phyloP scores from a whole-genome alignment of 1,140 invertebrate species.

The Camponotus floridanus region DNA sequence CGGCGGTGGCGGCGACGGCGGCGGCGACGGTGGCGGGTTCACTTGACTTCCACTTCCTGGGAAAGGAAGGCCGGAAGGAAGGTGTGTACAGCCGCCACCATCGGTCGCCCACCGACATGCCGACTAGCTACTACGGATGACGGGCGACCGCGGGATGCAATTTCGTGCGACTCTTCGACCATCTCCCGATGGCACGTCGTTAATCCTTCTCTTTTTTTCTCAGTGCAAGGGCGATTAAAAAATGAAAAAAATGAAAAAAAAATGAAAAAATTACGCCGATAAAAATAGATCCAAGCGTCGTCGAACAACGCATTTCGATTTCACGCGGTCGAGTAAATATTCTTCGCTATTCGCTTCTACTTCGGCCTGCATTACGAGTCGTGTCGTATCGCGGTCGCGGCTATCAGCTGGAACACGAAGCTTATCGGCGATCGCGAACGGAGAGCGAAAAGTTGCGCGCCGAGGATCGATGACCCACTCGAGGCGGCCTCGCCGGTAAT shows the following conservation, averaged over 20 bases:
- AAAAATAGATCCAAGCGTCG: not conserved
- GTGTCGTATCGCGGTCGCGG: slow-evolving; percentile 28
- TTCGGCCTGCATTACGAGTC: not conserved
- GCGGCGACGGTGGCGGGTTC: slow-evolving; percentile 76
- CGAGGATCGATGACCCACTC: slow-evolving; percentile 58
- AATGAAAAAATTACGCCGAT: not conserved
- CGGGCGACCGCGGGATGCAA: not conserved
- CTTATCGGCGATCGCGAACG: slow-evolving; percentile 40
- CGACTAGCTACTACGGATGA: not conserved
- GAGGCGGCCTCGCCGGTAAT: slow-evolving; percentile 61
- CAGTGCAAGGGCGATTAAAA: too few relatives aligned
- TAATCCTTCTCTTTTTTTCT: not conserved
- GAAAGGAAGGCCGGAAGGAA: slow-evolving; percentile 81
- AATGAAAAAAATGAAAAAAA: not conserved
- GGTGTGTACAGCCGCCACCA: slow-evolving; percentile 72
- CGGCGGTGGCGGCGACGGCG: slow-evolving; percentile 61
- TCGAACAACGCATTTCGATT: not conserved
- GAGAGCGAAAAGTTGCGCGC: slow-evolving; percentile 33
- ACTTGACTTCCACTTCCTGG: slow-evolving; percentile 84
- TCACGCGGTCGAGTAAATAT: not conserved
- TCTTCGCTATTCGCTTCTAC: not conserved
- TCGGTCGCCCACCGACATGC: slow-evolving; percentile 52
- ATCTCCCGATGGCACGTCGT: not conserved
- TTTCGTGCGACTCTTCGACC: slow-evolving; percentile 7
- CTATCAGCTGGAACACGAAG: not conserved